Evolutionary conservation across 1,140 invertebrate genomes (phyloP).

Genomic region (Trichoplusia ni): DNA sequence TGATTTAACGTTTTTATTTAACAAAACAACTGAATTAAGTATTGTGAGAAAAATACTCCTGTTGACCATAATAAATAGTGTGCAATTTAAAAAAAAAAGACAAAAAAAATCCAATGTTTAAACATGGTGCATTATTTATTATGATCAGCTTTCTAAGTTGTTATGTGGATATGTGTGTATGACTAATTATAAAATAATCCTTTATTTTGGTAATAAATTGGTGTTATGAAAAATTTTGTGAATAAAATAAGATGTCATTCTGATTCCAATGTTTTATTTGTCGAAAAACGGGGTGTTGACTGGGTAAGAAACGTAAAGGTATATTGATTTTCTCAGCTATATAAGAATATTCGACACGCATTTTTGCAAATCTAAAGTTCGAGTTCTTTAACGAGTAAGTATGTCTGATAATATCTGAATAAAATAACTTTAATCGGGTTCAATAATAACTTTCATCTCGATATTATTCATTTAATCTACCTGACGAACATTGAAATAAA

Average conservation of each 20-base stretch:
- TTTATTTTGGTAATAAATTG: conserved; percentile 81
- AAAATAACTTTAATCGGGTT: too few species aligned
- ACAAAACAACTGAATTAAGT: conserved; percentile 34
- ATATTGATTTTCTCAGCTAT: too few species aligned
- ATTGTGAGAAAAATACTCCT: conserved; percentile 67
- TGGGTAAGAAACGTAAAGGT: too few species aligned
- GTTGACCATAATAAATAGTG: conserved; percentile 56
- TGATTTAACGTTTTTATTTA: conserved; percentile 40
- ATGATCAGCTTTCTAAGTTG: conserved; percentile 63
- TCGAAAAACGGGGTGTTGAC: not conserved
- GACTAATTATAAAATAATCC: conserved; percentile 78
- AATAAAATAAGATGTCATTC: conserved; percentile 81
- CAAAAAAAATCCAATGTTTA: conserved; percentile 35
- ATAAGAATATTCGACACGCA: too few species aligned
- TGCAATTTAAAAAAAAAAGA: conserved; percentile 40
- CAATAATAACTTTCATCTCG: too few species aligned
- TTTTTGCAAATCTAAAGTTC: too few species aligned
- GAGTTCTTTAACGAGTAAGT: too few species aligned
- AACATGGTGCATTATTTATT: conserved; percentile 48
- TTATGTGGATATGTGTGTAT: conserved; percentile 77
- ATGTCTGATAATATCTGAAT: too few species aligned
- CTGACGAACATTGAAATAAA: not conserved
- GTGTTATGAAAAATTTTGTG: conserved; percentile 79
- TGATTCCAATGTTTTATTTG: conserved; percentile 47
- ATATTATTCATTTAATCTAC: too few species aligned